Conservation (phyloP, 2,113 vertebrate species). For the Gymnorhina tibicen region DNA sequence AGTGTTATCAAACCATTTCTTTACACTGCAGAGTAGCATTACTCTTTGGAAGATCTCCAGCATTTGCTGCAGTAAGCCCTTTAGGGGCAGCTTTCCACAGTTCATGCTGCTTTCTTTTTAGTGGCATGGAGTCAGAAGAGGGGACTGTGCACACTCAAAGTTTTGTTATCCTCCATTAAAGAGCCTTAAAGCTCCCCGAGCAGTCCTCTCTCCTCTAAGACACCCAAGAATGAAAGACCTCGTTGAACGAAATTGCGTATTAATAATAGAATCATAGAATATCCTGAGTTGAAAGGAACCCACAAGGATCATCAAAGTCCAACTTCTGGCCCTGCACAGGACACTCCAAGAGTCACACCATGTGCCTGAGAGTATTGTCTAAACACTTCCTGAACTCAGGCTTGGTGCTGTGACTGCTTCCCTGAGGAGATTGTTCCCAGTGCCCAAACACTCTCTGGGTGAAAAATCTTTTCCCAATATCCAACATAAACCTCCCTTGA, state of each 20-base stretch:
- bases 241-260: background rate
- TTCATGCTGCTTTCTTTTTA: background rate
- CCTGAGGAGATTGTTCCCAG: background rate
- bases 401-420: background rate
- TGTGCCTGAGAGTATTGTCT: background rate
- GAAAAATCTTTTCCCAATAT: background rate
- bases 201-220: background rate
- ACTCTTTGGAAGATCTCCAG: background rate
- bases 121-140: background rate
- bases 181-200: background rate
- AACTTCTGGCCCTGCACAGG: background rate
- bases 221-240: background rate
- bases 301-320: background rate
- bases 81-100: background rate
- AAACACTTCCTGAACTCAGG: background rate
- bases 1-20: background rate
- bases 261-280: background rate
- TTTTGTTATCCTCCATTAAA: background rate
- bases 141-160: background rate
- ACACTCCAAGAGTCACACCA: background rate
- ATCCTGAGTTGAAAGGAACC: background rate
- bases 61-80: background rate
- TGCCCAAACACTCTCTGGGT: background rate
- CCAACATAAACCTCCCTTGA: background rate
- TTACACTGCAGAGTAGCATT: background rate